Evolutionary conservation across 1,140 invertebrate genomes (phyloP), one percentile per base, ranked within the genome.

Genomic region (Solen grandis): DNA sequence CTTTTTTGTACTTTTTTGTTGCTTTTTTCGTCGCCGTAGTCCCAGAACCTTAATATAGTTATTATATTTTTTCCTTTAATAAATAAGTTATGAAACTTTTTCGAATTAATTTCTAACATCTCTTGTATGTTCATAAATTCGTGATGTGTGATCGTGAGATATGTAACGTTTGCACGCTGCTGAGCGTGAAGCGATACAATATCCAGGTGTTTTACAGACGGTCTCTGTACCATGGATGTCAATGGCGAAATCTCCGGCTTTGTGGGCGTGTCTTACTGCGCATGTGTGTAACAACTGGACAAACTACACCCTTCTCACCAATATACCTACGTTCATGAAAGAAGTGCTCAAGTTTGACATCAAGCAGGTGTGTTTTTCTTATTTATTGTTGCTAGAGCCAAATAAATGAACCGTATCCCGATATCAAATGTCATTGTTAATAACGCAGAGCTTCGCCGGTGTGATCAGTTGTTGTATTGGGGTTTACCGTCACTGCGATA

Each of bases 241-340:
- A 0, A 98, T 99, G 84, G 94, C 97, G 0, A 95, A 94, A 1
- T 97, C 97, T 0, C 86, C 93, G 1, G 95, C 97, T 0, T 96
- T 99, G 2, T 98, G 96, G 96, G 96, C 97, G 3, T 97, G 98
- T 74, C 74, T 90, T 19, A 81, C 97, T 35, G 97, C 96, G 0
- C 97, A 99, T 89, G 95, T 95, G 16, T 95, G 96, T 74, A 97
- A 96, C 77, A 97, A 98, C 78, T 99, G 97, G 93, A 96, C 97
- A 0, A 98, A 97, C 93, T 99, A 99, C 93, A 98, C 96, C 2
- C 95, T 99, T 10, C 94, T 99, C 62, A 97, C 97, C 90, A 96
- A 98, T 88, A 93, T 99, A 72, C 98, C 98, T 16, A 97, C 96
- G 0, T 99, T 97, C 91, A 96, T 99, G 95, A 96, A 97, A 87